Conservation (phyloP, 2,888 invertebrate species). For the Lasius platythorax region DNA sequence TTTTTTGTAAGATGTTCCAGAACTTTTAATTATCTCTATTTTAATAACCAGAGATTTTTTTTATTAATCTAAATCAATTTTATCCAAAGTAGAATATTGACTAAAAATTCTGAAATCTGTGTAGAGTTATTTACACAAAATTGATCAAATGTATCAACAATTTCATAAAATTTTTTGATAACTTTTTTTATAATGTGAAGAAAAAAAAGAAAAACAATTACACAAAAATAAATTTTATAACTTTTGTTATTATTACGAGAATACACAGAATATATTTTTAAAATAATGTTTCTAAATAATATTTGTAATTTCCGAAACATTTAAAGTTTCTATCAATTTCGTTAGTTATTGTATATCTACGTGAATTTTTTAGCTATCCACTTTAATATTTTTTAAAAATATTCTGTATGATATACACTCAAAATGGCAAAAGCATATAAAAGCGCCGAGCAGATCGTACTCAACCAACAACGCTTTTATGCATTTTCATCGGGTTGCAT, state of each 20-base stretch:
- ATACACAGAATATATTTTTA: not conserved
- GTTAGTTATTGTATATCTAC: not conserved
- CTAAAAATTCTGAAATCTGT: not conserved
- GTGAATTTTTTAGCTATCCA: not conserved
- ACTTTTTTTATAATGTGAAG: not conserved
- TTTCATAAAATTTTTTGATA: not conserved
- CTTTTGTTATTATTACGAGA: not conserved
- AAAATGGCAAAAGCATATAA: not conserved
- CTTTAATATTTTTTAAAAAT: not conserved
- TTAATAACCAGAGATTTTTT: not conserved
- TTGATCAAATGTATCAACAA: not conserved
- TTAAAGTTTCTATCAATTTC: not conserved
- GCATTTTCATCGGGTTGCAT: not conserved
- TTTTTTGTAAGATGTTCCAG: not conserved
- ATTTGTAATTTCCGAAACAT: not conserved
- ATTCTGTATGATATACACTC: not conserved
- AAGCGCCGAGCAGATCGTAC: not conserved
- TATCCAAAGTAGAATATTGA: not conserved
- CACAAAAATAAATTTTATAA: not conserved
- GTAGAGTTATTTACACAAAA: not conserved
- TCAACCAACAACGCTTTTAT: not conserved
- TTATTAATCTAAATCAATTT: not conserved
- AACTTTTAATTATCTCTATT: not conserved
- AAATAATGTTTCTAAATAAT: not conserved
- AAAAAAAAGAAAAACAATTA: not conserved